Conservation (phyloP, 2,113 vertebrate genomes). For the Istiophorus platypterus region DNA sequence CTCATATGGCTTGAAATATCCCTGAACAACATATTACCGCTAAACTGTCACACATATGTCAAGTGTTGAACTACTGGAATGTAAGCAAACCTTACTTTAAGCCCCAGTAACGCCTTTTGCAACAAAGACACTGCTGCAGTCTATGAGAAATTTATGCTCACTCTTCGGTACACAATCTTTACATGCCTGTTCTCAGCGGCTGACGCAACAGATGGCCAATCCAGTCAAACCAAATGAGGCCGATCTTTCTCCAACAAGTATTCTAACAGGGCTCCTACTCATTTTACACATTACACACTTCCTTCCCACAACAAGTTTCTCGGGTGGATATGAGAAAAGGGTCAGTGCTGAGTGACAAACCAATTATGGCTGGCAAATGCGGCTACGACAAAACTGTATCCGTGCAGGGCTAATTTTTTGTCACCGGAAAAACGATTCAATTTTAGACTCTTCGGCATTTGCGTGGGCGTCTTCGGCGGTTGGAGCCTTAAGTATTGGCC, state of each 20-base stretch:
- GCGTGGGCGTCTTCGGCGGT: constrained; percentile 51
- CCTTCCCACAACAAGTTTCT: constrained; percentile 10
- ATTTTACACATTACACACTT: constrained; percentile 40
- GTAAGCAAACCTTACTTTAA: not conserved
- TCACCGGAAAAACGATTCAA: not conserved
- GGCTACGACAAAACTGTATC: not conserved
- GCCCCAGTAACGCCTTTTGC: not conserved
- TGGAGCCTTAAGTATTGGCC: constrained; percentile 34
- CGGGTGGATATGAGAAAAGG: constrained; percentile 26
- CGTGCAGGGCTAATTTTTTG: not conserved
- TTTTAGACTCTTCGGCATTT: constrained; percentile 5
- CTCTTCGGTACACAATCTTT: not conserved
- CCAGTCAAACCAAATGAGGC: constrained; percentile 14
- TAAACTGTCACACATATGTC: not conserved
- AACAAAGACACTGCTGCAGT: constrained; percentile 6
- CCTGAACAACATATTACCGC: not conserved
- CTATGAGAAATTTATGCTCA: not conserved
- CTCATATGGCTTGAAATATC: not conserved
- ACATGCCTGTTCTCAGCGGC: constrained; percentile 9
- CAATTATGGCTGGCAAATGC: constrained; percentile 8
- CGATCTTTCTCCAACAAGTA: constrained; percentile 52
- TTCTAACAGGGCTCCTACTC: constrained; percentile 59
- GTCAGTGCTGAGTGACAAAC: constrained; percentile 26
- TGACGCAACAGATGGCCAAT: constrained; percentile 70
- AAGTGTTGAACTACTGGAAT: not conserved